Conservation (phyloP, 35 echinoderm and acorn worm genomes). For the Diadema setosum region DNA sequence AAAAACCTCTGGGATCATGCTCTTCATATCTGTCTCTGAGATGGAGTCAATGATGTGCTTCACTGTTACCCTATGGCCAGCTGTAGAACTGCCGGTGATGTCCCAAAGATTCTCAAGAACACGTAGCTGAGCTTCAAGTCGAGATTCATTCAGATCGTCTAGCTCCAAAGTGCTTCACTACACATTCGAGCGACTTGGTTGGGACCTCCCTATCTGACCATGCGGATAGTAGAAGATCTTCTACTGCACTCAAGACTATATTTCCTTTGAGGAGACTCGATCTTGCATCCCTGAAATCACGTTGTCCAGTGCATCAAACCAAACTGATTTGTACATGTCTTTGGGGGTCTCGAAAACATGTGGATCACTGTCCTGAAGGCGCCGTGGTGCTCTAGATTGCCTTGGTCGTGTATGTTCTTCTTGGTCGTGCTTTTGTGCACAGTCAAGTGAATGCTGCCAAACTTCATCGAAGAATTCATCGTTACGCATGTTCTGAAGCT, state of each 20-base stretch:
- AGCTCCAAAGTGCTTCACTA: background rate
- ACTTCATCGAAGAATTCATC: background rate
- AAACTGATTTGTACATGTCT: background rate
- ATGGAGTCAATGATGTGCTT: background rate
- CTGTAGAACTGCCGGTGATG: background rate
- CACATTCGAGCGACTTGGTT: background rate
- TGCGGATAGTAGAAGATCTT: background rate
- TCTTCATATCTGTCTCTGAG: background rate
- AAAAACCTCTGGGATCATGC: conserved; percentile 1
- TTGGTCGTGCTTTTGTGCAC: background rate
- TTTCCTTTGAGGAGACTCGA: background rate
- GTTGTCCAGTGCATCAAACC: background rate
- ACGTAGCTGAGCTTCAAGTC: background rate
- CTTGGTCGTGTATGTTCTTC: background rate
- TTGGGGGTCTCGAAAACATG: background rate
- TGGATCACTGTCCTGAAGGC: background rate
- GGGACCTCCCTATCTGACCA: background rate
- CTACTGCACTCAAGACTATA: background rate
- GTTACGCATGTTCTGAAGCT: background rate
- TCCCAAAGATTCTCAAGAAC: background rate
- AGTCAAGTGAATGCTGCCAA: background rate
- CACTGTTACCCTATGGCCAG: background rate
- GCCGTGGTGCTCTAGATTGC: background rate
- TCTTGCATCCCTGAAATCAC: background rate
- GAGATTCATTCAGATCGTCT: background rate